Conservation (phyloP, 2,113 vertebrate species). For the Gallinago jamesoni region DNA sequence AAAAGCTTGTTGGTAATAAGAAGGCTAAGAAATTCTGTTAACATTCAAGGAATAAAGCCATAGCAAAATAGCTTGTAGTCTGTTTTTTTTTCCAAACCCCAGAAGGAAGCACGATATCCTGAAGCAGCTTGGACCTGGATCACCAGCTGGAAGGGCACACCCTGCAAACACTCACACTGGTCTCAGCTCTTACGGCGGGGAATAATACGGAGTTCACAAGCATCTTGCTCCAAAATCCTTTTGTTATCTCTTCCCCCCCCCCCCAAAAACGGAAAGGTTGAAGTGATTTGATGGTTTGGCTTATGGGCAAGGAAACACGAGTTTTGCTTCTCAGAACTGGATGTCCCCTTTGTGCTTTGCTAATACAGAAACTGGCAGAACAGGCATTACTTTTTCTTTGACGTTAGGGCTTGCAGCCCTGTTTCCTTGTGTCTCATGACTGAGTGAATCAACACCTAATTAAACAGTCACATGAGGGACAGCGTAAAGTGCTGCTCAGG, state of each 20-base stretch:
- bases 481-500: constrained; percentile 62
- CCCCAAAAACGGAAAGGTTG: not conserved
- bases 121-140: not conserved
- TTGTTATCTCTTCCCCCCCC: no score
- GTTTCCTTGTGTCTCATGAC: constrained; percentile 74
- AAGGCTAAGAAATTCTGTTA: not conserved
- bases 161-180: not conserved
- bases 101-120: not conserved
- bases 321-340: constrained; percentile 56
- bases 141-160: not conserved
- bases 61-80: not conserved
- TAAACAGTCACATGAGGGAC: constrained; percentile 75
- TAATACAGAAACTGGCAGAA: constrained; percentile 71
- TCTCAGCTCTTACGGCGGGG: fast-evolving
- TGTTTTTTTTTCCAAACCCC: not conserved
- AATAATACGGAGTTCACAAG: not conserved
- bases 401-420: constrained; percentile 65
- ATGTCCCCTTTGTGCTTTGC: constrained; percentile 64
- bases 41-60: not conserved
- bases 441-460: constrained; percentile 76
- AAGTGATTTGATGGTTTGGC: constrained; percentile 26
- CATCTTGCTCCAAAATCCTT: not conserved
- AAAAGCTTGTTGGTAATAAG: not conserved
- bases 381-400: constrained; percentile 70
- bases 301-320: constrained; percentile 30